phyloP scores from a whole-genome alignment of 2,113 vertebrate species.

The Pungitius pungitius region DNA sequence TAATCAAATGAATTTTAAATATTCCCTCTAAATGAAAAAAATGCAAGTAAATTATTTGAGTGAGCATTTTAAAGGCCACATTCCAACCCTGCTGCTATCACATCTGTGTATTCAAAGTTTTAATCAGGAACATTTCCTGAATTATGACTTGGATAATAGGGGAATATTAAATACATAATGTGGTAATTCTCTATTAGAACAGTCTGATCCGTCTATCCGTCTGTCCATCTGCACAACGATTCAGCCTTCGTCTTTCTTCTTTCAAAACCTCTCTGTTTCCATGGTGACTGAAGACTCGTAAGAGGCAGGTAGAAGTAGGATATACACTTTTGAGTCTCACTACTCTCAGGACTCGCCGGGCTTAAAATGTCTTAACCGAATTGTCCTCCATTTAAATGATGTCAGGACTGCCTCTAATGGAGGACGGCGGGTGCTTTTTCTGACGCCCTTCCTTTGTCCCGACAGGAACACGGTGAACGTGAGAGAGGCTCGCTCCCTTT shows the following conservation, averaged over 20 bases:
- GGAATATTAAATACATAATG: background rate
- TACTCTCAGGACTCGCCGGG: conserved; percentile 26
- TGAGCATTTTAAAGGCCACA: conserved; percentile 52
- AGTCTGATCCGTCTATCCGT: conserved; percentile 27
- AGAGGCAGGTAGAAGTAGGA: conserved; percentile 46
- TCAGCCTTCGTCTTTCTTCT: conserved; percentile 35
- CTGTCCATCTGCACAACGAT: conserved; percentile 11
- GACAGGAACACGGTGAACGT: background rate
- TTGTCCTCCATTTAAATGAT: conserved; percentile 27
- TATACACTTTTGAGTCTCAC: conserved; percentile 33
- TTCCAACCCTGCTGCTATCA: conserved; percentile 20
- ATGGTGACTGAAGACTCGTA: conserved; percentile 59
- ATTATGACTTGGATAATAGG: conserved; percentile 1
- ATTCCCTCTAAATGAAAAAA: conserved; percentile 15
- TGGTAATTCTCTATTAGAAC: background rate
- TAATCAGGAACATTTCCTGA: conserved; percentile 4
- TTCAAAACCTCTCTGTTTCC: conserved; percentile 57
- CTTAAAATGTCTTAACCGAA: conserved; percentile 18
- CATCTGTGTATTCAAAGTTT: conserved; percentile 28
- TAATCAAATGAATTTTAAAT: background rate
- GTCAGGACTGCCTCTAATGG: background rate
- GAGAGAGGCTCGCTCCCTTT: background rate
- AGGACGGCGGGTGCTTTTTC: background rate
- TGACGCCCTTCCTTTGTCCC: conserved; percentile 16
- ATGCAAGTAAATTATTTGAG: conserved; percentile 6